These are phyloP conservation scores for Nephrocerus scutellatus DNA, from an alignment of 2,888 invertebrate genomes.

Conservation along the genomic window DNA sequence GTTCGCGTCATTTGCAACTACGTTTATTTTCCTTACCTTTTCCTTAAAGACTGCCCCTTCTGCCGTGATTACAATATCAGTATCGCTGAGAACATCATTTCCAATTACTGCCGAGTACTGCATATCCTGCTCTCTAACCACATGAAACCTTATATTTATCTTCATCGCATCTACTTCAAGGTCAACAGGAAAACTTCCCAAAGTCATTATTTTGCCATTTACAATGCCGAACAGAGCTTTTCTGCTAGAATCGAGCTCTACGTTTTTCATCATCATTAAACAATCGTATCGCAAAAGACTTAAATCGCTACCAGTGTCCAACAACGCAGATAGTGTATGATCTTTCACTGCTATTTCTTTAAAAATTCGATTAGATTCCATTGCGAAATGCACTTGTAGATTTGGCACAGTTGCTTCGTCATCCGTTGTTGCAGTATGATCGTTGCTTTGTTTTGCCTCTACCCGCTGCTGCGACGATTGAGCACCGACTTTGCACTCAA, in stretches of 20 bases:
- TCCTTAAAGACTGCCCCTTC: background rate
- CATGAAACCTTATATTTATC: slow-evolving; percentile 11
- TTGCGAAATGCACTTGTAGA: too few relatives aligned
- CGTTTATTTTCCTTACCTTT: background rate
- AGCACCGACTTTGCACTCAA: too few relatives aligned
- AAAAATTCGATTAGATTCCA: slow-evolving; percentile 8
- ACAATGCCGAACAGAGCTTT: slow-evolving; percentile 6
- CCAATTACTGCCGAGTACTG: slow-evolving; percentile 16
- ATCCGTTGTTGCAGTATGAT: slow-evolving; percentile 3
- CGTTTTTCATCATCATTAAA: slow-evolving; percentile 4
- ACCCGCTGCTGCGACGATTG: slow-evolving; percentile 6
- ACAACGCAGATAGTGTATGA: slow-evolving; percentile 8
- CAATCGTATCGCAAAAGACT: slow-evolving; percentile 12
- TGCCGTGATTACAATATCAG: slow-evolving; percentile 6
- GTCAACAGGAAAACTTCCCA: slow-evolving; percentile 7
- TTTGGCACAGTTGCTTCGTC: too few relatives aligned
- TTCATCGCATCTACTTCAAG: slow-evolving; percentile 5
- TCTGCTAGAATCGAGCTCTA: slow-evolving; percentile 1
- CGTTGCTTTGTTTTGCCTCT: background rate
- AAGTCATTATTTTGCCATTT: slow-evolving; percentile 1
- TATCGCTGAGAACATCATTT: slow-evolving; percentile 8
- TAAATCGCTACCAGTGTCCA: slow-evolving; percentile 17
- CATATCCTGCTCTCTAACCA: slow-evolving; percentile 10
- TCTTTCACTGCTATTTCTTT: slow-evolving; percentile 5
- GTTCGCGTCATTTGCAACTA: too few relatives aligned